Percentiles rank a stretch among this genome's conserved stretches.
Evolutionary conservation across 2,113 vertebrate genomes (phyloP).

Genomic region (Thryonomys swinderianus): DNA sequence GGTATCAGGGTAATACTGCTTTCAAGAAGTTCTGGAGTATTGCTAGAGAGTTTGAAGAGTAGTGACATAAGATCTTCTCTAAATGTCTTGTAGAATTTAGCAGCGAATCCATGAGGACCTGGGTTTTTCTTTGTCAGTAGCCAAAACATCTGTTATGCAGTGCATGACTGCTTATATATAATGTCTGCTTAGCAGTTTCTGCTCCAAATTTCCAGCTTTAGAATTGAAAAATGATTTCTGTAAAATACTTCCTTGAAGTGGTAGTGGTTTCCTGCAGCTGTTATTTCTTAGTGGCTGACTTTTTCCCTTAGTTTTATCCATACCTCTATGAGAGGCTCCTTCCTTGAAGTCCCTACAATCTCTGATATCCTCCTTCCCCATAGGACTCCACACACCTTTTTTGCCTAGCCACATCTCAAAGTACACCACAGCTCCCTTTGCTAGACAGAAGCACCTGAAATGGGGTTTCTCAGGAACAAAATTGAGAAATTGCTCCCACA

Average conservation of each 20-base stretch:
- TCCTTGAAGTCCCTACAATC: not conserved
- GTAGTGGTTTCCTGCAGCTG: not conserved
- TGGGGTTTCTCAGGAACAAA: not conserved
- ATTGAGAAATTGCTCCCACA: not conserved
- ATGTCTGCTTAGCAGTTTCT: too few relatives aligned
- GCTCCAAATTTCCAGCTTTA: not conserved
- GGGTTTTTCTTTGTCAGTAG: not conserved
- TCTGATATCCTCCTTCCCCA: not conserved
- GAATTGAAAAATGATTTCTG: not conserved
- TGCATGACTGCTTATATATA: not conserved
- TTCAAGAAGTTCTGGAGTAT: not conserved
- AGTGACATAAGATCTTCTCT: not conserved
- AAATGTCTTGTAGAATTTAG: not conserved
- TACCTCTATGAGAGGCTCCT: not conserved
- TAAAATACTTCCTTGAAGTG: not conserved
- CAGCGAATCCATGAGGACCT: not conserved
- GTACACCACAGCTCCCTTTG: not conserved
- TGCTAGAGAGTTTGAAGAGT: not conserved
- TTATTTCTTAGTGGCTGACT: not conserved
- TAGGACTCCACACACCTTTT: not conserved
- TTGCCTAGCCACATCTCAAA: not conserved
- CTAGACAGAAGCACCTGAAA: not conserved
- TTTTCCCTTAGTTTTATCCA: not conserved
- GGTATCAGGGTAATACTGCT: not conserved
- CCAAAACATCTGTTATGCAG: not conserved